Percentiles rank a stretch among this genome's conserved stretches.
Evolutionary conservation across 2,113 vertebrate species (phyloP).

Genomic region (Petrocephalus zakoni): DNA sequence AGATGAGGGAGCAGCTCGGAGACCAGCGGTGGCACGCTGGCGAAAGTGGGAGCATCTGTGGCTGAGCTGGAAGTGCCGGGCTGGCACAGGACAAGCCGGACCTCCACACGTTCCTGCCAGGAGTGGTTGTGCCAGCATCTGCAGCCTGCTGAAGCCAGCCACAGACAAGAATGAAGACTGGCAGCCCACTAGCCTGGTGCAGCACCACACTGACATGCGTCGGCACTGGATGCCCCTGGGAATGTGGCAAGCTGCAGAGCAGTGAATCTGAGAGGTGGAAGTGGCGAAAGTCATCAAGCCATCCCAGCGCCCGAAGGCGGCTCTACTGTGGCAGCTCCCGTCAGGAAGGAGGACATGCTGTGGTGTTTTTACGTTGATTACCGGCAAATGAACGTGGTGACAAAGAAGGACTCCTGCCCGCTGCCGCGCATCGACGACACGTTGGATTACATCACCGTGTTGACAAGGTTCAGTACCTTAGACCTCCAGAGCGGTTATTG

Average conservation of each 20-base stretch:
- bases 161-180: not conserved
- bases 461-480: too few relatives aligned
- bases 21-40: not conserved
- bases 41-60: not conserved
- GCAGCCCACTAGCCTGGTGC: not conserved
- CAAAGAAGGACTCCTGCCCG: too few relatives aligned
- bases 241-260: not conserved
- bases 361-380: not conserved
- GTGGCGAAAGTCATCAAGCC: not conserved
- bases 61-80: not conserved
- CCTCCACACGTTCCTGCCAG: not conserved
- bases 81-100: not conserved
- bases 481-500: too few relatives aligned
- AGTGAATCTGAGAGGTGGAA: not conserved
- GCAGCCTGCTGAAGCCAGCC: not conserved
- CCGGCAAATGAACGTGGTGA: too few relatives aligned
- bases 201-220: not conserved
- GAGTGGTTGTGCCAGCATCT: not conserved
- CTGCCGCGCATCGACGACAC: too few relatives aligned
- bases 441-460: too few relatives aligned
- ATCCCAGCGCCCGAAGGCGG: not conserved
- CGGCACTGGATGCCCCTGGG: not conserved
- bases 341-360: not conserved
- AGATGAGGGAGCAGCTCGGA: not conserved
- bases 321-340: not conserved